phyloP scores from a whole-genome alignment of 2,797 vertebrate species.

The Chromis chromis region DNA sequence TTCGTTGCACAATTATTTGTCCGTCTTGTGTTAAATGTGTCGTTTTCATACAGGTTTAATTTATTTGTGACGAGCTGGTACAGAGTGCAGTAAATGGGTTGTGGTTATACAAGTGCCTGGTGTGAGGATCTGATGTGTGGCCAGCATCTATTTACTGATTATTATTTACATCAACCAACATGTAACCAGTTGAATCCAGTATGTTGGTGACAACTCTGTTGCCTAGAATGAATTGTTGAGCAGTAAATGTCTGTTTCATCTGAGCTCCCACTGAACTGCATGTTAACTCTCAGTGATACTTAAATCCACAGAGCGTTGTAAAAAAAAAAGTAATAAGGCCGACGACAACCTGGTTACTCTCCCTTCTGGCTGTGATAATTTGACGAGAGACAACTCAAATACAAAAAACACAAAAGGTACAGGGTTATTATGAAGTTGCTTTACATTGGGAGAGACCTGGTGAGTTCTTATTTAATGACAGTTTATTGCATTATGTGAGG shows the following conservation, averaged over 20 bases:
- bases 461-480: slow-evolving; percentile 49
- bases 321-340: slow-evolving; percentile 15
- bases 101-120: slow-evolving; percentile 82
- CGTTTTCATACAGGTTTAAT: slow-evolving; percentile 53
- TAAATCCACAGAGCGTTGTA: slow-evolving; percentile 26
- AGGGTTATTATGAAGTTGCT: slow-evolving; percentile 66
- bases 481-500: slow-evolving; percentile 60
- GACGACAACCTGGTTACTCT: slow-evolving; percentile 21
- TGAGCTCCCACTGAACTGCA: slow-evolving; percentile 52
- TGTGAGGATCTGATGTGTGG: slow-evolving; percentile 61
- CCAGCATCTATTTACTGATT: slow-evolving; percentile 54
- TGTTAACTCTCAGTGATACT: slow-evolving; percentile 42
- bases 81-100: slow-evolving; percentile 67
- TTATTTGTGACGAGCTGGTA: slow-evolving; percentile 67
- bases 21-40: slow-evolving; percentile 46
- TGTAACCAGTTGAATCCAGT: slow-evolving; percentile 46
- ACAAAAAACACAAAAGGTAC: slow-evolving; percentile 19
- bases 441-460: slow-evolving; percentile 51
- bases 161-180: slow-evolving; percentile 43
- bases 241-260: slow-evolving; percentile 45
- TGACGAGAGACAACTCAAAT: slow-evolving; percentile 19
- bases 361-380: slow-evolving; percentile 24
- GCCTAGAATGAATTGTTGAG: slow-evolving; percentile 34
- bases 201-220: slow-evolving; percentile 38
- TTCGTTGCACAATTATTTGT: slow-evolving; percentile 58